Conservation (phyloP, 2,113 vertebrate species). For the Lutjanus erythropterus region DNA sequence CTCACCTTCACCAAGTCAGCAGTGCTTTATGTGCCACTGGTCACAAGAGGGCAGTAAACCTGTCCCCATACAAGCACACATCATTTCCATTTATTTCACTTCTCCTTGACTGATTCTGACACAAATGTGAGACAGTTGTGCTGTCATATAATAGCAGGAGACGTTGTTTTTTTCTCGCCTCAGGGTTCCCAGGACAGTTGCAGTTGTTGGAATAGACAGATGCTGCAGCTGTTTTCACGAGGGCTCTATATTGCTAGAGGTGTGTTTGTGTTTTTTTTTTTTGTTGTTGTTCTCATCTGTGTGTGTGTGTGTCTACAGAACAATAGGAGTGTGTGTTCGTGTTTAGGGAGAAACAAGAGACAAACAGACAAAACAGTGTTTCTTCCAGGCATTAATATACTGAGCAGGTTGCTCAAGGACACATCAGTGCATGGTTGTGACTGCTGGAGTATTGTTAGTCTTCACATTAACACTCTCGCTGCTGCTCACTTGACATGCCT, state of each 20-base stretch:
- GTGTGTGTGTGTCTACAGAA: background rate
- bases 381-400: constrained; percentile 2
- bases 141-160: constrained; percentile 32
- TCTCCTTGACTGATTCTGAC: constrained; percentile 40
- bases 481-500: constrained; percentile 24
- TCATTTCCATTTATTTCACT: constrained; percentile 21
- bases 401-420: constrained; percentile 31
- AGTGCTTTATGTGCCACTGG: constrained; percentile 34
- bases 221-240: constrained; percentile 53
- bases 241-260: constrained; percentile 17
- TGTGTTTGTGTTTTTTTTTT: constrained; percentile 30
- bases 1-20: background rate
- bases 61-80: background rate
- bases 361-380: constrained; percentile 7
- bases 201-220: constrained; percentile 59
- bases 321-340: background rate
- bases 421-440: background rate
- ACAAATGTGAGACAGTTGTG: constrained; percentile 10
- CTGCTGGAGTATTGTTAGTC: background rate
- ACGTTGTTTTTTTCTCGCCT: constrained; percentile 3
- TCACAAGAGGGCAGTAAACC: constrained; percentile 67
- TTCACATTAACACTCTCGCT: constrained; percentile 21
- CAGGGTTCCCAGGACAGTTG: constrained; percentile 27
- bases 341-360: background rate
- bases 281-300: background rate